Evolutionary conservation across 2,888 invertebrate species (phyloP), one percentile per base, ranked within the genome.

Genomic region (Caenorhabditis sulstoni): DNA sequence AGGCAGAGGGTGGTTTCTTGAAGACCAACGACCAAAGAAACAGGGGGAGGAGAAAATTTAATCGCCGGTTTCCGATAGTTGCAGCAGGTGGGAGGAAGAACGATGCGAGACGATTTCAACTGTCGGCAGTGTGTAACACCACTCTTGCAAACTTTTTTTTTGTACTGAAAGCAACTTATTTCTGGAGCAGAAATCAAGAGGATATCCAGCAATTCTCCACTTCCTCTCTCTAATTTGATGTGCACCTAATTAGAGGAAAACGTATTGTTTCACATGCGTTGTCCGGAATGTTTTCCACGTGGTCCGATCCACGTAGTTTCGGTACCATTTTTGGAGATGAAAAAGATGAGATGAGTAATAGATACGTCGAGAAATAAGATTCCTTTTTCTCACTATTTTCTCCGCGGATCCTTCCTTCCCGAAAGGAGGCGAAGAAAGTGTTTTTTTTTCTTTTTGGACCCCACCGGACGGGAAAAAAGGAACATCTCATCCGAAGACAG

Each of bases 211-310:
- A 41, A 41, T 4, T 41, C 12, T 11, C 7, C 41, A 11, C 11
- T 41, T 41, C 41, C 41, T 41, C 14, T 14, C 41, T 11, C 11
- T 41, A 53, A 57, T 53, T 65, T 53, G 52, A 11, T 14, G 41
- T 41, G 41, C 41, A 41, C 41, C 41, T 11, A 41, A 41, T 41
- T 41, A 41, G 41, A 7, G 53, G 65, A 50, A 41, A 65, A n/a
- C n/a, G 44, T 65, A 18, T 9, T 3, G 12, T 16, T 64, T 41
- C 53, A 20, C 18, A 20, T n/a, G 53, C 53, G 41, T 16, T 39
- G 41, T 18, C 29, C 29, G 7, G 65, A 41, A 65, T 44, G 52
- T n/a, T 45, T 55, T 55, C n/a, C 66, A 66, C 66, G 66, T 66
- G 66, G 66, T 20, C 20, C 3, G 64, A 29, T 41, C n/a, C n/a